Evolutionary conservation across 2,888 invertebrate species (phyloP), one percentile per base, ranked within the genome.

Genomic region (Sphaerophoria taeniata): DNA sequence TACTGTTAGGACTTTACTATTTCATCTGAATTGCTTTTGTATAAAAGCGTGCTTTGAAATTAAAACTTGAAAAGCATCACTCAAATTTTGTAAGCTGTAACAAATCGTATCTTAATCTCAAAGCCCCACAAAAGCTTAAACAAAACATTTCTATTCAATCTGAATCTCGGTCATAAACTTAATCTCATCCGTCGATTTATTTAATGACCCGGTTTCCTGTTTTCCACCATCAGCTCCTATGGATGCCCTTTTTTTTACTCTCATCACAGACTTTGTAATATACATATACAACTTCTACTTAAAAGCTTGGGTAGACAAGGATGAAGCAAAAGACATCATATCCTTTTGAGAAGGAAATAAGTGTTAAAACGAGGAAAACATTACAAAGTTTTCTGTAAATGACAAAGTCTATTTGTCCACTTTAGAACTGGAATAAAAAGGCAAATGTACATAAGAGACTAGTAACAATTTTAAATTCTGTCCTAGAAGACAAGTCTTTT

Each of bases 121-220:
- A 67, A 39, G 53, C 31, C 51, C 53, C 67, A 67, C 39, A 67
- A 60, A 60, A 53, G 53, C 53, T 67, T 53, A 67, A 67, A 67
- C 53, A 67, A 67, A 67, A 67, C 67, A 67, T 67, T 67, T 67
- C 53, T 14, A 67, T 67, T 67, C 67, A 39, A 67, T 67, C 53
- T 39, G 67, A 53, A 67, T 67, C 53, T 67, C 39, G 53, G 39
- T 31, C 67, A 67, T 67, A 67, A 67, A 67, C 67, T 31, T 67
- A 53, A 67, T 67, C 67, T 67, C 67, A 67, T 67, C 67, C 67
- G 67, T 67, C 67, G 67, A 67, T 67, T 67, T 53, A 67, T 67
- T 67, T 67, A 67, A 67, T 67, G 67, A 39, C 67, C 67, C 53
- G 67, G 67, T 53, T 67, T 67, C 67, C 53, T 67, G n/a, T 31